Base-by-base conservation (phyloP, 92 coral and sea anemone species). In the Parazoanthus swiftii region DNA sequence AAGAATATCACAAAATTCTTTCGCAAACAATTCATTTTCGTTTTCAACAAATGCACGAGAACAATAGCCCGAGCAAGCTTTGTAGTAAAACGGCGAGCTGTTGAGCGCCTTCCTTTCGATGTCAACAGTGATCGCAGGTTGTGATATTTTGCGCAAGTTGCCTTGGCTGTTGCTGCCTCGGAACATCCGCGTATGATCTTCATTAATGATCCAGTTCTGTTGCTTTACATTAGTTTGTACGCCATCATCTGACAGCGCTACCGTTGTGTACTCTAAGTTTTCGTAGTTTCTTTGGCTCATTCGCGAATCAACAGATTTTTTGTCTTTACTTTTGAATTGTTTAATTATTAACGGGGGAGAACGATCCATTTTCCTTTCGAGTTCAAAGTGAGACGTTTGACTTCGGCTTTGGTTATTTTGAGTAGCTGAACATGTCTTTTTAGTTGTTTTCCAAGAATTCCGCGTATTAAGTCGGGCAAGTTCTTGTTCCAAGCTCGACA, bases 1-100 rank as follows among this genome's bases (percentile, higher is more conserved):
- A 10, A 95, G 92, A 2, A 95, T 90, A 80, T 93, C 94, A 85
- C 98, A 95, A 82, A 95, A 95, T 51, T 90, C 94, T 81, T 91
- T 93, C 2, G 95, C 84, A 81, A 88, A 65, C 79, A 81, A 86
- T 14, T 82, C 85, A 59, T 85, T 89, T 43, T 89, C 91, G 58
- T 84, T 54, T 80, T 77, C 76, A 65, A 59, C 77, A 20, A 79
- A 81, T 1, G 84, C 81, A 44, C 95, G 89, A 48, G 90, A 79
- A 44, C 92, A 93, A 66, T 63, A 86, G 16, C 92, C 85, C 4
- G 86, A 83, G 73, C 86, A 79, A 6, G 91, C 78, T 84, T 74
- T 88, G 85, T 70, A 16, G n/a, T 44, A 48, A 72, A 84, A 84
- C 11, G 87, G 87, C 5, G 87, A 84, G 18, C 33, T 26, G 66